Base-by-base conservation (phyloP, 2,113 vertebrate genomes). In the Corythornis madagascariensis region DNA sequence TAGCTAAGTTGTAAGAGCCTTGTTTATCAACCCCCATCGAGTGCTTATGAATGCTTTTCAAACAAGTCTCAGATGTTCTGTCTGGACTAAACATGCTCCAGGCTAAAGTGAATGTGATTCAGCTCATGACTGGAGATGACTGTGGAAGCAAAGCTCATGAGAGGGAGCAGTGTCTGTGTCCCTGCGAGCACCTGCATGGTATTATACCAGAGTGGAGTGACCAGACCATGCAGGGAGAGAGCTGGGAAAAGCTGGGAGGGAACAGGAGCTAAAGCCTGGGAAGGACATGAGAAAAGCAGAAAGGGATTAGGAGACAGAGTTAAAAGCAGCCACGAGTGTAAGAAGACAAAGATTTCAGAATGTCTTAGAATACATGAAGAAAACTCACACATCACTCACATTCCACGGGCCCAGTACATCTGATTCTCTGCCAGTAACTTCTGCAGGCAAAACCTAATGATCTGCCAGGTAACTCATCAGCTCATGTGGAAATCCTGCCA, bases 21-120 rank as follows among this genome's bases (percentile, higher is more conserved):
- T 56, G 55, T n/a, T 29, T 56, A 56, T 31, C 55, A 56, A n/a
- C 29, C 29, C 55, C 55, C n/a, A 29, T 19, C n/a, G 55, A n/a
- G 55, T 11, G 11, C 18, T 17, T 56, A 56, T n/a, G 29, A 56
- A 56, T 31, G 55, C 29, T 56, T 56, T 29, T n/a, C 29, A 56
- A 56, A 56, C 15, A 94, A 83, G 43, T 18, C 47, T 90, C 15
- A 48, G 76, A 48, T 83, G 72, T 88, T 95, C 83, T 88, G 86
- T 83, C 80, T 90, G 93, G 75, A 80, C 64, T 74, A 86, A 89
- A 83, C 8, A 14, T 22, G 88, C 85, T 88, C 64, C 77, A 92
- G 88, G 88, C 80, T 86, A 78, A 80, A 66, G 59, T 42, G 83
- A 93, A 88, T 67, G 61, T 29, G 61, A 67, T 91, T 94, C 69